A percentile compares a stretch with the other conserved stretches of the same genome.
Evolutionary conservation across 2,888 invertebrate genomes (phyloP).

Genomic region (Mythimna pallens): DNA sequence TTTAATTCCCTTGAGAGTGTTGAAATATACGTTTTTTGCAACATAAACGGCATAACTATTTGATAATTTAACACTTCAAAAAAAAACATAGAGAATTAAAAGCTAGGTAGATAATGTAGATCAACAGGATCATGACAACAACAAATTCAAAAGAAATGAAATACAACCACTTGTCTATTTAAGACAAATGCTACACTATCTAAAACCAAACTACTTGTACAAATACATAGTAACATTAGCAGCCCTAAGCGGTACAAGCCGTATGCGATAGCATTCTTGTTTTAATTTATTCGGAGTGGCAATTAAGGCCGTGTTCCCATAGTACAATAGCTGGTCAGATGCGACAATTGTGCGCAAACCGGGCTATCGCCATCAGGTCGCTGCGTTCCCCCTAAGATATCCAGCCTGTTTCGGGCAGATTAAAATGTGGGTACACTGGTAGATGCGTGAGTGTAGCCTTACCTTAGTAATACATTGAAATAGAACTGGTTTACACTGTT

Average conservation of each 20-base stretch:
- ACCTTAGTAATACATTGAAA: constrained; percentile 26
- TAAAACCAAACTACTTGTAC: constrained; percentile 37
- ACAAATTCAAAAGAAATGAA: too few species aligned
- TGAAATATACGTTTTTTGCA: too few species aligned
- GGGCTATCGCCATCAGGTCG: constrained; percentile 85
- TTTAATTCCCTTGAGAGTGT: too few species aligned
- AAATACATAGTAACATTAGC: constrained; percentile 68
- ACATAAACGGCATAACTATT: too few species aligned
- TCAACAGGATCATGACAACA: too few species aligned
- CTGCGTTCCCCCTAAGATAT: constrained; percentile 69
- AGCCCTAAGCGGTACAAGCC: constrained; percentile 71
- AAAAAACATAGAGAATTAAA: too few species aligned
- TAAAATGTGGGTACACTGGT: constrained; percentile 70
- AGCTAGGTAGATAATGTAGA: too few species aligned
- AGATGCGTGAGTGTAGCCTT: constrained; percentile 55
- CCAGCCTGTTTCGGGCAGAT: constrained; percentile 70
- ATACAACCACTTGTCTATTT: constrained; percentile 22
- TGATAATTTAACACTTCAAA: too few species aligned
- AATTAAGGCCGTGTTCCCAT: constrained; percentile 89
- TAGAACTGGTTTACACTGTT: constrained; percentile 46
- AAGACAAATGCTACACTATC: constrained; percentile 32
- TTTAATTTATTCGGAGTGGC: constrained; percentile 88
- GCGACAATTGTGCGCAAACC: constrained; percentile 88
- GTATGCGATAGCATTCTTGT: constrained; percentile 84
- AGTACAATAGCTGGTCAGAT: constrained; percentile 84